Conservation (phyloP, 1,140 invertebrate species). For the Sycophila sp. region DNA sequence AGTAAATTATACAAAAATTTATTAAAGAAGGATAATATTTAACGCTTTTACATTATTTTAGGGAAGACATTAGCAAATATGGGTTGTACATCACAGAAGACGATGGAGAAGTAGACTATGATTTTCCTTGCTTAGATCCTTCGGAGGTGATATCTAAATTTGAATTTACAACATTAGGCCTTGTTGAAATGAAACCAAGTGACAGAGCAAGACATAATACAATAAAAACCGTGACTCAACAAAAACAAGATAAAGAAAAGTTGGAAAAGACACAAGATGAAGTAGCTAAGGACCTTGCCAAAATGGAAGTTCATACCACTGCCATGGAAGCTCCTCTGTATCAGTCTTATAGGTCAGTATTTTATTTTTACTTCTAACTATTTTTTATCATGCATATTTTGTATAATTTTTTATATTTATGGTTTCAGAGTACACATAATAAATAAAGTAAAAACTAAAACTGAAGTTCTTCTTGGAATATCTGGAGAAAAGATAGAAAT, state of each 20-base stretch:
- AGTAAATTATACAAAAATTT: constrained; percentile 37
- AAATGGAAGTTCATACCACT: constrained; percentile 76
- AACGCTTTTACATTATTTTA: constrained; percentile 48
- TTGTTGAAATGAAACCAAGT: constrained; percentile 76
- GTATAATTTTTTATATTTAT: constrained; percentile 11
- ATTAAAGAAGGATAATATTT: neutral
- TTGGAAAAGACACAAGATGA: constrained; percentile 58
- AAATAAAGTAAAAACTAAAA: constrained; percentile 82
- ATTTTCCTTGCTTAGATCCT: constrained; percentile 90
- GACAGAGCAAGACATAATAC: constrained; percentile 58
- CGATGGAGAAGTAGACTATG: constrained; percentile 94
- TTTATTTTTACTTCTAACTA: neutral
- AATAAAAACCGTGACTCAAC: constrained; percentile 39
- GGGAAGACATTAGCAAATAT: constrained; percentile 73
- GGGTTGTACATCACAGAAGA: constrained; percentile 94
- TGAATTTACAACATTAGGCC: constrained; percentile 88
- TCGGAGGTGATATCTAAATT: constrained; percentile 91
- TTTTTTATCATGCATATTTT: constrained; percentile 8
- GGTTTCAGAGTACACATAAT: constrained; percentile 75
- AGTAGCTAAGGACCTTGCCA: constrained; percentile 66
- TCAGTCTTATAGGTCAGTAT: constrained; percentile 74
- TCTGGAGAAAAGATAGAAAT: constrained; percentile 93
- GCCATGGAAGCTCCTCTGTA: constrained; percentile 85
- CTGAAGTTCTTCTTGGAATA: constrained; percentile 85
- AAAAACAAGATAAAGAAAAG: constrained; percentile 51